phyloP scores from a whole-genome alignment of 2,797 vertebrate species.

The Hozukius guyotensis region DNA sequence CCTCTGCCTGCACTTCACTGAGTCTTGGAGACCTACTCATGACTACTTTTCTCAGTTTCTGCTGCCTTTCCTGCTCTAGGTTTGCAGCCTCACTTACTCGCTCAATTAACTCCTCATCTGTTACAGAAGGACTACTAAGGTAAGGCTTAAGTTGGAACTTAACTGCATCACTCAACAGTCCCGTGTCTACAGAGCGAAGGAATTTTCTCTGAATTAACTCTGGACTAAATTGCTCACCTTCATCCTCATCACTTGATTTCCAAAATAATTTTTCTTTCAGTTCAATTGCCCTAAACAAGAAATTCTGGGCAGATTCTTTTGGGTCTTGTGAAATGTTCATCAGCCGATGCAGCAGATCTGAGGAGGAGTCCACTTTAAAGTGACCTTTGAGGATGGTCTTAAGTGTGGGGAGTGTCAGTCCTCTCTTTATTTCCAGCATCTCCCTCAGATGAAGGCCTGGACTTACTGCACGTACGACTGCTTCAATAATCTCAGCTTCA shows the following conservation, averaged over 20 bases:
- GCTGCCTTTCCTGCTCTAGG: neutral
- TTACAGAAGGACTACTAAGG: neutral
- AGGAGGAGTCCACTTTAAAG: neutral
- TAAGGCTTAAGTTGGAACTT: neutral
- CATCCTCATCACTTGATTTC: neutral
- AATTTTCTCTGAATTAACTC: neutral
- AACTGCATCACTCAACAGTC: neutral
- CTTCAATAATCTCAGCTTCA: neutral
- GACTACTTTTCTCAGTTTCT: neutral
- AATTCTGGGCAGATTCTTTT: slow-evolving; percentile 1
- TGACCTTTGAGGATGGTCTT: neutral
- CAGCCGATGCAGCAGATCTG: neutral
- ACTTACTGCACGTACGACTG: neutral
- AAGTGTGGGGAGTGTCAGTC: neutral
- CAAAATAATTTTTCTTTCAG: slow-evolving; percentile 2
- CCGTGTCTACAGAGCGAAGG: neutral
- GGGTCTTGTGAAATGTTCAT: slow-evolving; percentile 4
- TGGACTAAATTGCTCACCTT: neutral
- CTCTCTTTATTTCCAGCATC: slow-evolving; percentile 2
- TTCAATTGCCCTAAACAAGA: slow-evolving; percentile 14
- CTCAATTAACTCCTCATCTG: slow-evolving; percentile 10
- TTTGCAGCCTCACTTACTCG: neutral
- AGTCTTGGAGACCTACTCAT: neutral
- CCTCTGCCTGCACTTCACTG: neutral
- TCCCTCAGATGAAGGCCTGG: slow-evolving; percentile 6